Base-by-base conservation (phyloP, 2,113 vertebrate species). In the Morone chrysops region DNA sequence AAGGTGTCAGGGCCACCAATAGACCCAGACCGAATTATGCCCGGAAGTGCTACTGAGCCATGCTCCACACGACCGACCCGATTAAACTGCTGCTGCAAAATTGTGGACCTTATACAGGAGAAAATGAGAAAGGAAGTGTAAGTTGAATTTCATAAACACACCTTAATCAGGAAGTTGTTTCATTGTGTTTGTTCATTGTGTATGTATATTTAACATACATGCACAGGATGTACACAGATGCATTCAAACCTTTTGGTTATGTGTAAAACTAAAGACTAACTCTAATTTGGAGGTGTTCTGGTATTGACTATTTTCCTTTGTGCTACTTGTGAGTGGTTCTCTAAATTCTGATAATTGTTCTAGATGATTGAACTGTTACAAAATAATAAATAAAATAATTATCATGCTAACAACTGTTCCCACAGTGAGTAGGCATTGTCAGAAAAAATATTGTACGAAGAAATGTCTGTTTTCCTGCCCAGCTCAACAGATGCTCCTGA, bases 81-180 rank as follows among this genome's bases (percentile, higher is more conserved):
- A 89, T 99, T 99, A 79, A 99, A 98, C 93, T 99, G 98, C 94
- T 99, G 98, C 94, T 99, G 98, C 90, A 99, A 83, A 84, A 99
- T 99, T 20, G 97, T 99, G 60, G 98, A 96, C 75, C 98, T 99
- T 70, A 0, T 2, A 63, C 14, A 50, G 25, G 20, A 75, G 11
- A 57, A 38, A 65, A 36, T 47, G 0, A 72, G 69, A 83, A 0
- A 63, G 1, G 6, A 22, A 18, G 8, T 11, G 6, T 20, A 53
- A 18, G 14, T 20, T 45, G 22, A 73, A 68, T 62, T 70, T 75
- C 20, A 72, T 20, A 13, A 36, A 70, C 11, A 50, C 13, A 41
- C 17, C 22, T 11, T 8, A 43, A 67, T 38, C 7, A 17, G 18
- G 11, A 68, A 18, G 45, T 47, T 36, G 54, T 31, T 68, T 72